Conservation (phyloP, 2,888 invertebrate species). For the Toxonevra muliebris region DNA sequence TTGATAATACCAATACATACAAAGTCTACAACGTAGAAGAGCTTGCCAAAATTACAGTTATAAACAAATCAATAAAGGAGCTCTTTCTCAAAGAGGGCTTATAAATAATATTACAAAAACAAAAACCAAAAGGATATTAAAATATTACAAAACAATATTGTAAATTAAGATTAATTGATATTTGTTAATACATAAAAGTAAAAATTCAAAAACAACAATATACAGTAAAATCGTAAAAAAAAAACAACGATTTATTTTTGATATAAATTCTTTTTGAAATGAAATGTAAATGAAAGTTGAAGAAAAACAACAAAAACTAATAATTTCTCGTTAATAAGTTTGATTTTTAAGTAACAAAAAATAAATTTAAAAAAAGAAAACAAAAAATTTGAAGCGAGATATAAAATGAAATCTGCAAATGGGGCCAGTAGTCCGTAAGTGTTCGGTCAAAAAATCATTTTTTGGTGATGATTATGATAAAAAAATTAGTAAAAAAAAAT, state of each 20-base stretch:
- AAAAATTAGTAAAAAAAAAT: slow-evolving; percentile 23
- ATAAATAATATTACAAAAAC: slow-evolving; percentile 6
- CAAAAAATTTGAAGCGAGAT: slow-evolving; percentile 21
- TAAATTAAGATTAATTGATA: slow-evolving; percentile 49
- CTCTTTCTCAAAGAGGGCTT: not conserved
- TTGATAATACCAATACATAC: too few relatives aligned
- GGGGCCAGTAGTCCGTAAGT: slow-evolving; percentile 66
- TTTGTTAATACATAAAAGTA: not conserved
- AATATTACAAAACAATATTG: slow-evolving; percentile 59
- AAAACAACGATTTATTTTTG: slow-evolving; percentile 2
- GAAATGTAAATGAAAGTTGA: too few relatives aligned
- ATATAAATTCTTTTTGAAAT: too few relatives aligned
- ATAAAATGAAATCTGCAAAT: slow-evolving; percentile 43
- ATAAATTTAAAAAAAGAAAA: slow-evolving; percentile 34
- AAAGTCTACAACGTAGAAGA: not conserved
- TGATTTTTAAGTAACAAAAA: slow-evolving; percentile 28
- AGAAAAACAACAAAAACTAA: slow-evolving; percentile 7
- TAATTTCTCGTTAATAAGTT: slow-evolving; percentile 25
- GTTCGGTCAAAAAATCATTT: slow-evolving; percentile 64
- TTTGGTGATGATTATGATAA: slow-evolving; percentile 58
- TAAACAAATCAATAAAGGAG: not conserved
- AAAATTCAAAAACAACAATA: not conserved
- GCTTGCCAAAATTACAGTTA: not conserved
- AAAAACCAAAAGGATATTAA: not conserved
- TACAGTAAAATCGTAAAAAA: not conserved